phyloP scores from a whole-genome alignment of 1,140 invertebrate genomes.

The Sycophaga agraensis region DNA sequence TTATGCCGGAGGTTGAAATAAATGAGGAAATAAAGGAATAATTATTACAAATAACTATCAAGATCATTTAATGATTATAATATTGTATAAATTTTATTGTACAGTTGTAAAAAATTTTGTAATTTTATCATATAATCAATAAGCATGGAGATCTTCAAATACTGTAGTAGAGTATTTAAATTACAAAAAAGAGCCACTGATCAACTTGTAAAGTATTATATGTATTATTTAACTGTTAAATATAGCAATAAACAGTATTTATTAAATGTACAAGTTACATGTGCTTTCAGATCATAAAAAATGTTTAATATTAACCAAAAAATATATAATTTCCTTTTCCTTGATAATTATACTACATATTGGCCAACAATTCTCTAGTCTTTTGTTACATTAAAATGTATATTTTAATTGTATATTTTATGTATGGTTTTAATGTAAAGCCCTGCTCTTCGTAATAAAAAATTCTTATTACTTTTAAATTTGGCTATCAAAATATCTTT shows the following conservation, averaged over 20 bases:
- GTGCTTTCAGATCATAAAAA: conserved; percentile 20
- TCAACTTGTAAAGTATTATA: conserved; percentile 24
- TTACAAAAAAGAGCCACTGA: conserved; percentile 16
- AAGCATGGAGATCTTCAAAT: too few species aligned
- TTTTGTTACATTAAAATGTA: conserved; percentile 20
- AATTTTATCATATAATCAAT: too few species aligned
- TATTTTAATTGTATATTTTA: conserved; percentile 16
- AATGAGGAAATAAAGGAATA: conserved; percentile 10
- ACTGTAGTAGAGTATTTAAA: too few species aligned
- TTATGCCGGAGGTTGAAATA: not conserved
- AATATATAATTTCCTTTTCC: conserved; percentile 26
- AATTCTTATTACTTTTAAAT: conserved; percentile 27
- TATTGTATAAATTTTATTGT: conserved; percentile 26
- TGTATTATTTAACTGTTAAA: conserved; percentile 30
- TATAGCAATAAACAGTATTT: conserved; percentile 22
- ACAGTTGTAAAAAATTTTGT: conserved; percentile 5
- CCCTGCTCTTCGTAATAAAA: conserved; percentile 12
- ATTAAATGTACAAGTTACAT: conserved; percentile 29
- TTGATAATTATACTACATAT: conserved; percentile 12
- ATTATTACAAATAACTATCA: conserved; percentile 2
- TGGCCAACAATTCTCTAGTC: conserved; percentile 19
- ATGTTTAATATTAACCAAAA: conserved; percentile 22
- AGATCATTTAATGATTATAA: too few species aligned
- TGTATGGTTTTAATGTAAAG: conserved; percentile 8
- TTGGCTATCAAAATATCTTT: conserved; percentile 30